These are phyloP conservation scores for Oenanthe melanoleuca DNA, from an alignment of 2,113 vertebrate genomes.

Conservation along the genomic window DNA sequence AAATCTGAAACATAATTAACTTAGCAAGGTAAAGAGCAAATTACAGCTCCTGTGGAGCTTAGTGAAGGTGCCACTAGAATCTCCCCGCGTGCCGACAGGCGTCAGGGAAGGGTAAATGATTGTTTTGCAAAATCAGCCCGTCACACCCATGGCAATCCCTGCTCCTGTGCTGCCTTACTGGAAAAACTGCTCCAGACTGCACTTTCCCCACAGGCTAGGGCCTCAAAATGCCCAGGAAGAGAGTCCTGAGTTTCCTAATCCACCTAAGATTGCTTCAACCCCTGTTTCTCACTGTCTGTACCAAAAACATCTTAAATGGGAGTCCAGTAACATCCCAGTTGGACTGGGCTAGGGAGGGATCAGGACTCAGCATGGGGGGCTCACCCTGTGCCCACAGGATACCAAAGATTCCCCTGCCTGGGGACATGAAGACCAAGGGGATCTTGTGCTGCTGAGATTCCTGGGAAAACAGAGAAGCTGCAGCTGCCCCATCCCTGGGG, in stretches of 20 bases:
- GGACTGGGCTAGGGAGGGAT: background rate
- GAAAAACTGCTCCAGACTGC: background rate
- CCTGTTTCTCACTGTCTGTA: background rate
- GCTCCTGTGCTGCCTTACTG: background rate
- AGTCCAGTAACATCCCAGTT: background rate
- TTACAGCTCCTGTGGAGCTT: background rate
- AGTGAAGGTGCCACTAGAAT: background rate
- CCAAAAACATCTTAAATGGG: background rate
- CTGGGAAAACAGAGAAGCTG: background rate
- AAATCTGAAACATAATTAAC: slow-evolving; percentile 16
- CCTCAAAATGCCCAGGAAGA: background rate
- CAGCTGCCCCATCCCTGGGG: background rate
- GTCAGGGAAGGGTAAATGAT: background rate
- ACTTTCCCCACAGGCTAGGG: background rate
- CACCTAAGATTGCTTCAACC: background rate
- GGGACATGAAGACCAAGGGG: accelerated
- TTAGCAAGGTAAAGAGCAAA: background rate
- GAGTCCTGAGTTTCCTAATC: background rate
- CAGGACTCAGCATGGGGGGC: too few species aligned
- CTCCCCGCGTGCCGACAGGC: accelerated
- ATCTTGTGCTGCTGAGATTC: background rate
- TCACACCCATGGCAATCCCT: background rate
- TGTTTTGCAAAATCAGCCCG: background rate
- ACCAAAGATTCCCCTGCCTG: background rate
- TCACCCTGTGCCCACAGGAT: background rate